phyloP scores from a whole-genome alignment of 2,888 invertebrate genomes.

The Chironomus tentans region DNA sequence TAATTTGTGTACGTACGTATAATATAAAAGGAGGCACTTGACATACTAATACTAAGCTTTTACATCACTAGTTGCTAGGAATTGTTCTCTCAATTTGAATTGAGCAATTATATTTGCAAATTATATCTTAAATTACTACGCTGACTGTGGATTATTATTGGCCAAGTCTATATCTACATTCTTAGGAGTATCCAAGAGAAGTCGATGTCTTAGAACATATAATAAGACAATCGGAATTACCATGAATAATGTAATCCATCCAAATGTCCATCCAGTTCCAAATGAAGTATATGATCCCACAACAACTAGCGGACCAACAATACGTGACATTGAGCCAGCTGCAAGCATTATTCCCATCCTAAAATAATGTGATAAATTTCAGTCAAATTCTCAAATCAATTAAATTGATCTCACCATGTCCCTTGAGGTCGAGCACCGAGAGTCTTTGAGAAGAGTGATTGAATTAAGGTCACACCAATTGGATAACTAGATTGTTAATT shows the following conservation, averaged over 20 bases:
- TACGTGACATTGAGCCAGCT: conserved; percentile 71
- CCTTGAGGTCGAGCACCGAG: conserved; percentile 77
- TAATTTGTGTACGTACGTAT: too few species aligned
- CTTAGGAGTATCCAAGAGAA: background rate
- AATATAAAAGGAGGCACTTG: too few species aligned
- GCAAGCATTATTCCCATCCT: conserved; percentile 74
- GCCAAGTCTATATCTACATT: background rate
- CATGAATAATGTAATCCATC: conserved; percentile 63
- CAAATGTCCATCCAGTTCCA: conserved; percentile 74
- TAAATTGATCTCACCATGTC: conserved; percentile 49
- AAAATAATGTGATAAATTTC: background rate
- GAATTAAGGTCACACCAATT: conserved; percentile 72
- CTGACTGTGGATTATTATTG: background rate
- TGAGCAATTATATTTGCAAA: too few species aligned
- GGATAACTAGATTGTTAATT: conserved; percentile 64
- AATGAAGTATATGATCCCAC: conserved; percentile 66
- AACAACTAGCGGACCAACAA: conserved; percentile 76
- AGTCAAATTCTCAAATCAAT: background rate
- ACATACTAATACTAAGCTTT: too few species aligned
- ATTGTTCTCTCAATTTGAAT: too few species aligned
- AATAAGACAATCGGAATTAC: conserved; percentile 58
- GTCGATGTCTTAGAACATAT: conserved; percentile 29
- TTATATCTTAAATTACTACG: background rate
- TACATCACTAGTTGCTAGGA: too few species aligned
- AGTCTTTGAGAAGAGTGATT: conserved; percentile 82